Base-by-base conservation (phyloP, 2,888 invertebrate species). In the Pocota personata region DNA sequence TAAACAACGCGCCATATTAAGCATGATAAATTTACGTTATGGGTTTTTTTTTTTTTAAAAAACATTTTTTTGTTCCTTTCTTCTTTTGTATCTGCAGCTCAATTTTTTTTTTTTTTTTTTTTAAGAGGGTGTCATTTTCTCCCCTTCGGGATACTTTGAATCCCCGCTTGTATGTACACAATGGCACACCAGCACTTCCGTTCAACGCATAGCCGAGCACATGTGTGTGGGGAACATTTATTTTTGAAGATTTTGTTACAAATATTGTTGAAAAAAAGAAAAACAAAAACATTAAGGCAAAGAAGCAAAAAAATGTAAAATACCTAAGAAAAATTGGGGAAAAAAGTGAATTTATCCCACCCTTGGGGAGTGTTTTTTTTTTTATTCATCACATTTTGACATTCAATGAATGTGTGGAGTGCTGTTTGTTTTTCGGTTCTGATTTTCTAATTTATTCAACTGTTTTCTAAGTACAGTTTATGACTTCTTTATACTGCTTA, bases 1-100 rank as follows among this genome's bases (percentile, higher is more conserved):
- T 82, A 82, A 86, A 86, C 86, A 86, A 86, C 82, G 86, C 60
- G 60, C 82, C 86, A 86, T 86, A 86, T 86, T 86, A 86, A 82
- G 80, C 86, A 86, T 82, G 86, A 86, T 86, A 82, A 86, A 86
- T 86, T 82, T 86, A 86, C 76, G 82, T 82, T 84, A 84, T 84
- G 84, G 79, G 60, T 75, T 69, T 73, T 78, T 66, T 35, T 72
- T 50, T 48, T 58, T 57, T 66, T 3, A 24, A n/a, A n/a, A n/a
- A n/a, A n/a, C n/a, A n/a, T 50, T 62, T 60, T 67, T 24, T 16
- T 24, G 10, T 16, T 50, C 14, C 35, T 14, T 43, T 69, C 37
- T 50, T 35, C 19, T 55, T 57, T 72, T 72, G 40, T 46, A 30
- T 72, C 46, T 69, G 69, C 30, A 77, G 46, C 12, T 58, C 30